Evolutionary conservation across 2,888 invertebrate species (phyloP).

Genomic region (Baronia brevicornis): DNA sequence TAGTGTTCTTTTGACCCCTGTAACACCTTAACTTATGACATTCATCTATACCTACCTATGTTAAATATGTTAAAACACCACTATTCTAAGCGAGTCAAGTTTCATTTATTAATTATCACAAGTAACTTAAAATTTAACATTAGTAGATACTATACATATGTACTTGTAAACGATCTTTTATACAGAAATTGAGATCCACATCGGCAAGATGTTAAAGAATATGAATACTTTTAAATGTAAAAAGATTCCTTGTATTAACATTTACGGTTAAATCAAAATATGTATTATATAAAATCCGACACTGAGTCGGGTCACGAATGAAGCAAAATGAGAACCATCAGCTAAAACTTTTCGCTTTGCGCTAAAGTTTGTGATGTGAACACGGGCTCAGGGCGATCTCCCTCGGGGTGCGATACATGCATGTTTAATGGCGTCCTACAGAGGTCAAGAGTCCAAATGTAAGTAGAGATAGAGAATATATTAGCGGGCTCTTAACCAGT

Average conservation of each 20-base stretch:
- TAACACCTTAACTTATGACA: too few relatives aligned
- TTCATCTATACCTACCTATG: too few relatives aligned
- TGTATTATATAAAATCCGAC: conserved; percentile 13
- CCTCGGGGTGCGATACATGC: conserved; percentile 59
- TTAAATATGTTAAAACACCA: too few relatives aligned
- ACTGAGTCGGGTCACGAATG: conserved; percentile 41
- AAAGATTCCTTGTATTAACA: conserved; percentile 1
- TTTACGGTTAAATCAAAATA: conserved; percentile 25
- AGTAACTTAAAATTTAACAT: conserved; percentile 16
- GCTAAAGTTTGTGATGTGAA: conserved; percentile 60
- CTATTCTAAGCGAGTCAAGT: too few relatives aligned
- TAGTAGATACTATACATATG: conserved; percentile 18
- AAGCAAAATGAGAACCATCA: conserved; percentile 55
- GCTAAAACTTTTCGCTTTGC: conserved; percentile 64
- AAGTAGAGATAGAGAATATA: conserved; percentile 61
- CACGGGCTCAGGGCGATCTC: conserved; percentile 49
- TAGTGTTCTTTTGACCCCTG: too few relatives aligned
- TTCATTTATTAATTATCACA: too few relatives aligned
- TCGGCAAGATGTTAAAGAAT: too few relatives aligned
- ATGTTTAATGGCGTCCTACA: conserved; percentile 70
- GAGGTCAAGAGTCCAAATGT: conserved; percentile 67
- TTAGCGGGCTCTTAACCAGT: conserved; percentile 54
- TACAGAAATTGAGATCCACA: too few relatives aligned
- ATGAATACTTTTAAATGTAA: too few relatives aligned
- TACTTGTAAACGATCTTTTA: conserved; percentile 18